These are phyloP conservation scores for Hemibagrus guttatus DNA, from an alignment of 2,797 vertebrate species.

Conservation along the genomic window DNA sequence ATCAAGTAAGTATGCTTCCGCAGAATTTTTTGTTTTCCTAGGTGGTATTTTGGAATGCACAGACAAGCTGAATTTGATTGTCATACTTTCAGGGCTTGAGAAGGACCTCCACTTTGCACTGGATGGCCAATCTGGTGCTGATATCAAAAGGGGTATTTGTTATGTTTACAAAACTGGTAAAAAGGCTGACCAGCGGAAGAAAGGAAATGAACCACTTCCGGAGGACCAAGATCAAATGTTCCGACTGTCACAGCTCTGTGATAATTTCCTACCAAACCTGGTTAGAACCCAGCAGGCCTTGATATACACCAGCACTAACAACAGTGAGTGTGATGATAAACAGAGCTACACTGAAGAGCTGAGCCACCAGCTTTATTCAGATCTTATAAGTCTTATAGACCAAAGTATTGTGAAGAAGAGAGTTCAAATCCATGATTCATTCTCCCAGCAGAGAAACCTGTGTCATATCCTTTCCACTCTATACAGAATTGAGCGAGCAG, in stretches of 20 bases:
- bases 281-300: conserved; percentile 64
- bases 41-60: background rate
- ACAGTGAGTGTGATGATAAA: conserved; percentile 63
- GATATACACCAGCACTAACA: conserved; percentile 67
- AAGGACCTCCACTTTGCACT: conserved; percentile 73
- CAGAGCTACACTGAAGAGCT: conserved; percentile 68
- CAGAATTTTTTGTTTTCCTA: background rate
- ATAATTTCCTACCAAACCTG: conserved; percentile 71
- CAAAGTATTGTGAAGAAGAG: background rate
- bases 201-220: conserved; percentile 8
- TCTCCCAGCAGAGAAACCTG: conserved; percentile 69
- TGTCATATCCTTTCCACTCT: conserved; percentile 64
- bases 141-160: conserved; percentile 70
- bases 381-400: conserved; percentile 69
- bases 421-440: conserved; percentile 21
- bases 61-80: conserved; percentile 11
- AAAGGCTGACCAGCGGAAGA: conserved; percentile 45
- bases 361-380: conserved; percentile 71
- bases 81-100: conserved; percentile 69
- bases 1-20: conserved; percentile 68
- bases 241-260: conserved; percentile 68
- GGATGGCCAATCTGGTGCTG: conserved; percentile 50
- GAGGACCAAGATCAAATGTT: conserved; percentile 34
- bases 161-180: conserved; percentile 75
- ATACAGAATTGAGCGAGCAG: conserved; percentile 67